These are phyloP conservation scores for Pyrgus malvae DNA, from an alignment of 2,888 invertebrate species.

Conservation along the genomic window DNA sequence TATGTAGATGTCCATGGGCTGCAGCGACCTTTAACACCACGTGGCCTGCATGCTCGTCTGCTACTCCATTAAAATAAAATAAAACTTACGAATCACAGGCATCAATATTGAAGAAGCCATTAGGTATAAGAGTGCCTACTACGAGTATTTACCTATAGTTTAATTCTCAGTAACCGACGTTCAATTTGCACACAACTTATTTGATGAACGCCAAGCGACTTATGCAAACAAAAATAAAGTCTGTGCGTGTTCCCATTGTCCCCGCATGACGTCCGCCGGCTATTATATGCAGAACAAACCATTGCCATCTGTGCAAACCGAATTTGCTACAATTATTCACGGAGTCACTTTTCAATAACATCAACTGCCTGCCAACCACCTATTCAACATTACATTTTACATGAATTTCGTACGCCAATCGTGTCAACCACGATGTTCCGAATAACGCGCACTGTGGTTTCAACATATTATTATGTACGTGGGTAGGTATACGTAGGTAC, in stretches of 20 bases:
- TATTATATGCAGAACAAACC: slow-evolving; percentile 13
- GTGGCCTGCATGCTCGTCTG: too few relatives aligned
- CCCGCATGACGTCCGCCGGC: slow-evolving; percentile 9
- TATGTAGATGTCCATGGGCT: too few relatives aligned
- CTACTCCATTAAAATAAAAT: too few relatives aligned
- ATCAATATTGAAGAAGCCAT: background rate
- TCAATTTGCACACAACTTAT: slow-evolving; percentile 26
- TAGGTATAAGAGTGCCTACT: slow-evolving; percentile 11
- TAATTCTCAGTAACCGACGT: slow-evolving; percentile 6
- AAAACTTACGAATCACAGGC: background rate
- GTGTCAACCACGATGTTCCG: too few relatives aligned
- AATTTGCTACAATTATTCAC: slow-evolving; percentile 24
- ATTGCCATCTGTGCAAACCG: slow-evolving; percentile 32
- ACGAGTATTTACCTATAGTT: slow-evolving; percentile 11
- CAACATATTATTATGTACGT: too few relatives aligned
- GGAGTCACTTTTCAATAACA: background rate
- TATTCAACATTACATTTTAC: background rate
- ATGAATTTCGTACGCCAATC: too few relatives aligned
- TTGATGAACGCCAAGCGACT: slow-evolving; percentile 20
- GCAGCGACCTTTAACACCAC: too few relatives aligned
- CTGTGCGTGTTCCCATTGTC: slow-evolving; percentile 20
- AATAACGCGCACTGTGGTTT: too few relatives aligned
- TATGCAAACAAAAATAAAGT: slow-evolving; percentile 20
- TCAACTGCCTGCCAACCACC: background rate
- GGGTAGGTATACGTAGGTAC: too few relatives aligned